phyloP scores from a whole-genome alignment of 2,797 vertebrate species.

The Lycodopsis pacificus region DNA sequence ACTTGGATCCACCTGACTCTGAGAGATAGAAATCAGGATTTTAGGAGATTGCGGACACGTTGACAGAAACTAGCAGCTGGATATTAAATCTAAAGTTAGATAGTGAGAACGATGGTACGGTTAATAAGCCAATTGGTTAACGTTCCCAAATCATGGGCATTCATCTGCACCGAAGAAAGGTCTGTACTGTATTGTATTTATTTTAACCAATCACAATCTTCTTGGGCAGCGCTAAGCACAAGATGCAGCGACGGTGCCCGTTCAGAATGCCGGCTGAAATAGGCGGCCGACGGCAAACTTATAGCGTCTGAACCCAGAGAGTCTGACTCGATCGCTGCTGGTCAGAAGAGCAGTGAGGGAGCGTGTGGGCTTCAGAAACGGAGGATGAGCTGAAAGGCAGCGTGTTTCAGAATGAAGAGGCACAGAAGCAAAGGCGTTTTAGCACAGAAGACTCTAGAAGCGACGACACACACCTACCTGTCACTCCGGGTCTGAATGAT shows the following conservation, averaged over 20 bases:
- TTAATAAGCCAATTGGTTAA: background rate
- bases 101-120: background rate
- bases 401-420: background rate
- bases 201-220: too few relatives aligned
- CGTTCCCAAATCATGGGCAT: background rate
- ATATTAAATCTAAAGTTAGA: background rate
- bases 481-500: background rate
- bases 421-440: background rate
- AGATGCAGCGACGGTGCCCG: background rate
- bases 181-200: background rate
- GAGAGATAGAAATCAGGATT: slow-evolving; percentile 17
- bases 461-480: background rate
- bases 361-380: background rate
- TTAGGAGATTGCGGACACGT: background rate
- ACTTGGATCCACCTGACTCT: slow-evolving; percentile 92
- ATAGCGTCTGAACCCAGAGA: background rate
- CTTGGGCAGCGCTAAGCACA: too few relatives aligned
- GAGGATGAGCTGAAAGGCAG: background rate
- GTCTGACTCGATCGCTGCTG: background rate
- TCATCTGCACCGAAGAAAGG: background rate
- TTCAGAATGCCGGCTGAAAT: background rate
- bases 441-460: background rate
- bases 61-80: background rate
- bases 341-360: background rate
- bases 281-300: background rate